A percentile compares a stretch with the other conserved stretches of the same genome.
phyloP scores from a whole-genome alignment of 2,888 invertebrate genomes.

The Leptinotarsa haldemani region DNA sequence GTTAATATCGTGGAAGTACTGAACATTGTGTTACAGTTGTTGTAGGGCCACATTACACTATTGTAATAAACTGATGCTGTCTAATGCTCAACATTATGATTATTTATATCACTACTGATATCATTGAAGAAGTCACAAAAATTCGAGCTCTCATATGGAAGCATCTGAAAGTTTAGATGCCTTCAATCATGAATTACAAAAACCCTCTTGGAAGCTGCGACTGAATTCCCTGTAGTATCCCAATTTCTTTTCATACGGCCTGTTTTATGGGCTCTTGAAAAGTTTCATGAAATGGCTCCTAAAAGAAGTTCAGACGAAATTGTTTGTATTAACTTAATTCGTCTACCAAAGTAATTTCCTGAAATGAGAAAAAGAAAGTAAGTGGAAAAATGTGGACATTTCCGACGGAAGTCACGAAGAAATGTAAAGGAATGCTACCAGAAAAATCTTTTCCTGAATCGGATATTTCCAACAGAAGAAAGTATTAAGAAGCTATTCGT shows the following conservation, averaged over 20 bases:
- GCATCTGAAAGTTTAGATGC: neutral
- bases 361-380: slow-evolving; percentile 50
- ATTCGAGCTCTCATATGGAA: neutral
- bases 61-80: too few relatives aligned
- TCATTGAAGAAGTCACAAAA: too few relatives aligned
- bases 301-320: slow-evolving; percentile 47
- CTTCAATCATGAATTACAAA: neutral
- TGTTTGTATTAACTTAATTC: slow-evolving; percentile 52
- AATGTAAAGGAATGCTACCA: slow-evolving; percentile 49
- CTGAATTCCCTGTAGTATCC: neutral
- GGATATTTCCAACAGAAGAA: slow-evolving; percentile 37
- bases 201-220: neutral
- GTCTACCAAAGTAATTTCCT: slow-evolving; percentile 45
- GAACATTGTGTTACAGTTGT: too few relatives aligned
- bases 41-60: too few relatives aligned
- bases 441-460: slow-evolving; percentile 44
- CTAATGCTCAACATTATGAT: too few relatives aligned
- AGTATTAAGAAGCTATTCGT: slow-evolving; percentile 7
- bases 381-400: slow-evolving; percentile 54
- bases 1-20: too few relatives aligned
- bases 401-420: slow-evolving; percentile 53
- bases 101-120: too few relatives aligned
- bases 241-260: slow-evolving; percentile 6
- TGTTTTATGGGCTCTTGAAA: slow-evolving; percentile 21
- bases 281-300: slow-evolving; percentile 26